A percentile compares a stretch with the other conserved stretches of the same genome.
Conservation (phyloP, 1,140 invertebrate genomes). For the Nomia melanderi region DNA sequence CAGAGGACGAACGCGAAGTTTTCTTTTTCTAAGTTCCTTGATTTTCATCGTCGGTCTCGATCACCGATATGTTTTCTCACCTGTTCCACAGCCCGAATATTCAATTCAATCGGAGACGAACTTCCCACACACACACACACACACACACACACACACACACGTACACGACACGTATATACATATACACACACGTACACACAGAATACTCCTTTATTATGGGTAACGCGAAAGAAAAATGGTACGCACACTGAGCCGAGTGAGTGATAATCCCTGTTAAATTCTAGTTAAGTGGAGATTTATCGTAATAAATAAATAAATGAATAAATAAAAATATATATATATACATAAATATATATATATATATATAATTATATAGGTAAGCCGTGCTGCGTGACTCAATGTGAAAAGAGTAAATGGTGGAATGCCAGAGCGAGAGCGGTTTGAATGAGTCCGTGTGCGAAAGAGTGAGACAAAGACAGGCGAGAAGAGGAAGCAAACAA, state of each 20-base stretch:
- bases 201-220: background rate
- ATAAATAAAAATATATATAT: constrained; percentile 37
- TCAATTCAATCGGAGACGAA: constrained; percentile 12
- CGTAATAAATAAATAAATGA: constrained; percentile 37
- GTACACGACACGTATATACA: background rate
- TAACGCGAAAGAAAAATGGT: constrained; percentile 56
- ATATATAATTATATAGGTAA: constrained; percentile 56
- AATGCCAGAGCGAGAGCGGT: constrained; percentile 9
- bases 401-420: constrained; percentile 6
- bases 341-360: constrained; percentile 9
- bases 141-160: background rate
- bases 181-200: constrained; percentile 9
- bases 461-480: background rate
- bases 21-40: constrained; percentile 21
- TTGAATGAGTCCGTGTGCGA: background rate
- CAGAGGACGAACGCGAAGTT: background rate
- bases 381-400: constrained; percentile 47
- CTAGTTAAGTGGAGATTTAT: constrained; percentile 64
- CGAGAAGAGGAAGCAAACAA: background rate
- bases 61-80: constrained; percentile 2
- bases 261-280: constrained; percentile 73
- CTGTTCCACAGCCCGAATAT: constrained; percentile 15
- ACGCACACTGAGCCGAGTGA: constrained; percentile 76
- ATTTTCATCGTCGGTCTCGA: constrained; percentile 28
- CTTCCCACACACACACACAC: background rate